Conservation (phyloP, 2,888 invertebrate species). For the Pelosia muscerda region DNA sequence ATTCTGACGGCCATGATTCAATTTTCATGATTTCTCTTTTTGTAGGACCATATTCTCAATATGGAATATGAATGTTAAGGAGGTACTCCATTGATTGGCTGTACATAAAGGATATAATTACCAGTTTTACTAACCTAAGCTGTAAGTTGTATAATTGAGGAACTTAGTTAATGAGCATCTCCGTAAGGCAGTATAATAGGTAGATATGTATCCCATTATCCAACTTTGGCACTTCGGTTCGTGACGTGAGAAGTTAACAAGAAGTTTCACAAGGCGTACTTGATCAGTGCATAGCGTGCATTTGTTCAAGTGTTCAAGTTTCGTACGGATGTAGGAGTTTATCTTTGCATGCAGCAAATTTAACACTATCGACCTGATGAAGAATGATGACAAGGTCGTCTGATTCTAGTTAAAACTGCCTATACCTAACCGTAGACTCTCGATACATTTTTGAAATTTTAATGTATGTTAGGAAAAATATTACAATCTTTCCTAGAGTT, state of each 20-base stretch:
- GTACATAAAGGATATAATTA: background rate
- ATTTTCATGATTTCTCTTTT: background rate
- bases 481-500: no score
- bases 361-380: background rate
- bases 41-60: background rate
- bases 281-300: slow-evolving; percentile 7
- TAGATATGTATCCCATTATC: slow-evolving; percentile 22
- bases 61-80: background rate
- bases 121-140: background rate
- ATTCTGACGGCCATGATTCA: background rate
- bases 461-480: no score
- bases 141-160: slow-evolving; percentile 20
- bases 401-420: no score
- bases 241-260: slow-evolving; percentile 20
- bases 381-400: no score
- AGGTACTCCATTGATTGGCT: background rate
- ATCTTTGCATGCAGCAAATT: background rate
- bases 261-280: slow-evolving; percentile 16
- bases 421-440: no score
- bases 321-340: background rate
- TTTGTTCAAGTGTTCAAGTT: background rate
- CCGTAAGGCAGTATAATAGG: slow-evolving; percentile 29
- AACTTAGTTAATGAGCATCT: slow-evolving; percentile 26
- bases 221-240: slow-evolving; percentile 24
- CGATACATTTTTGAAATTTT: no score